These are phyloP conservation scores for Peromyscus eremicus DNA, from an alignment of 2,797 vertebrate genomes.

Conservation along the genomic window DNA sequence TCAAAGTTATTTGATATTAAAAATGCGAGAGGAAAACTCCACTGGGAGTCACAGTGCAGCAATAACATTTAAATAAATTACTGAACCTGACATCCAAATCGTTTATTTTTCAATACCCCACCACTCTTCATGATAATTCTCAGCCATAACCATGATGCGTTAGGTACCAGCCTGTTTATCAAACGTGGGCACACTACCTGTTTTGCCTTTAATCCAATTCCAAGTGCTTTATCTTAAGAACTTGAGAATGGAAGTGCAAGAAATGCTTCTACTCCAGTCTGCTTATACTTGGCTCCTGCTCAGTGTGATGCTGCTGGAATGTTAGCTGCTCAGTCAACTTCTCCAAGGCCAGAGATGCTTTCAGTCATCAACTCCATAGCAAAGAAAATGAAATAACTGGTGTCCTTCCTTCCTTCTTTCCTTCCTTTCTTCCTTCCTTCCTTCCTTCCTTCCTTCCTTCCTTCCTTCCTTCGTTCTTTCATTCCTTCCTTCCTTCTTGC, in stretches of 20 bases:
- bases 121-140: slow-evolving; percentile 55
- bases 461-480: too few relatives aligned
- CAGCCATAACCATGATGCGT: slow-evolving; percentile 39
- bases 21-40: slow-evolving; percentile 64
- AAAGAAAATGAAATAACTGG: not conserved
- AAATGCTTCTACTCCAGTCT: not conserved
- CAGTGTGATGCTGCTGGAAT: not conserved
- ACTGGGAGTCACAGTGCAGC: slow-evolving; percentile 69
- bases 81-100: slow-evolving; percentile 64
- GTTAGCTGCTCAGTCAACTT: not conserved
- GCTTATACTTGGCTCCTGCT: not conserved
- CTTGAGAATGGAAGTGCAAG: not conserved
- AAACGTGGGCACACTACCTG: slow-evolving; percentile 28
- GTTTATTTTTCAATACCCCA: slow-evolving; percentile 69
- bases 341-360: not conserved
- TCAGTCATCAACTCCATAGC: not conserved
- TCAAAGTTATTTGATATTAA: slow-evolving; percentile 79
- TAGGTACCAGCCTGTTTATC: slow-evolving; percentile 48
- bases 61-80: slow-evolving; percentile 79
- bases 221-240: slow-evolving; percentile 41
- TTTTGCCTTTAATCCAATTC: slow-evolving; percentile 26
- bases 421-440: not conserved
- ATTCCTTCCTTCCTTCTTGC: rapidly evolving
- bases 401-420: rapidly evolving
- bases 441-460: rapidly evolving